Conservation (phyloP, 2,888 invertebrate species). For the Osedax frankpressi region DNA sequence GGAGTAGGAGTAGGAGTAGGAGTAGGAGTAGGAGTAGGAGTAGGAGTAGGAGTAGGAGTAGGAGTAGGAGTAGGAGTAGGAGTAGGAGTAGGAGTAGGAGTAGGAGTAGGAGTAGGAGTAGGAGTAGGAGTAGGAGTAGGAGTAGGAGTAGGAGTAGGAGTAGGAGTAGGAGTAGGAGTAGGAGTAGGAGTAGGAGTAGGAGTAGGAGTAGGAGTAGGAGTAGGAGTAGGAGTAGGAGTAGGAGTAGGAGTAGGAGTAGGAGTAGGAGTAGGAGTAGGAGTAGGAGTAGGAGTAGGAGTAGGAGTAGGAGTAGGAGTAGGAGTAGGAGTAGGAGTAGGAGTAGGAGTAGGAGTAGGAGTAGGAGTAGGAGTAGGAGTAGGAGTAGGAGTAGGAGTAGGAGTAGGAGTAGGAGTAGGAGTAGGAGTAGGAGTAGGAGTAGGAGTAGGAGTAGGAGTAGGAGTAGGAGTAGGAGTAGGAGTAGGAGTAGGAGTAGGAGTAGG, state of each 20-base stretch:
- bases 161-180: background rate
- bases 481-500: too few relatives aligned
- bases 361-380: background rate
- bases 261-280: background rate
- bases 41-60: background rate
- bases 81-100: background rate
- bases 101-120: background rate
- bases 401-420: background rate
- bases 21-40: background rate
- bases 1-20: background rate
- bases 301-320: background rate
- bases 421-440: background rate
- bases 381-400: background rate
- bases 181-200: background rate
- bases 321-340: background rate
- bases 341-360: background rate
- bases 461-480: too few relatives aligned
- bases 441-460: too few relatives aligned
- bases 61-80: background rate
- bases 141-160: background rate
- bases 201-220: background rate
- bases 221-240: background rate
- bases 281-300: background rate
- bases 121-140: background rate
- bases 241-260: background rate